A percentile compares a stretch with the other conserved stretches of the same genome.
phyloP scores from a whole-genome alignment of 1,140 invertebrate species.

The Musca vetustissima region DNA sequence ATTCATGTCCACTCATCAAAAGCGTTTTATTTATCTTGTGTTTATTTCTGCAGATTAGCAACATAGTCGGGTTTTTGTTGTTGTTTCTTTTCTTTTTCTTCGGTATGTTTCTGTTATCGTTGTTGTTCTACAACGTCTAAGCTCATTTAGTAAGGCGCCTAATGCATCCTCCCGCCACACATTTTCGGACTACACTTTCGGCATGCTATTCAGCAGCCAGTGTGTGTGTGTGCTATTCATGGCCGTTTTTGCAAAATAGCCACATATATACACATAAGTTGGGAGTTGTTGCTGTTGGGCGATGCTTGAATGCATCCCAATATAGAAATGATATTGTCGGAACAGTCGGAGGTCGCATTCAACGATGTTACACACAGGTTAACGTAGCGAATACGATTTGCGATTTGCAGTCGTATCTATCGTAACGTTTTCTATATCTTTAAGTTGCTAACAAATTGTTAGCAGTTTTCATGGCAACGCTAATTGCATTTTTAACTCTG shows the following conservation, averaged over 20 bases:
- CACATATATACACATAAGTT: background rate
- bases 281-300: background rate
- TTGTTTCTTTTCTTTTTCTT: background rate
- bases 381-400: background rate
- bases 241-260: background rate
- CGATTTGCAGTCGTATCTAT: too few relatives aligned
- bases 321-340: background rate
- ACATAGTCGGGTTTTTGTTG: background rate
- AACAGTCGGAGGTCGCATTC: background rate
- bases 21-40: too few relatives aligned
- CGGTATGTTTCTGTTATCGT: too few relatives aligned
- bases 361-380: background rate
- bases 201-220: too few relatives aligned
- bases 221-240: background rate
- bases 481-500: conserved; percentile 24
- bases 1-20: conserved; percentile 18
- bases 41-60: background rate
- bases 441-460: conserved; percentile 23
- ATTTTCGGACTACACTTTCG: too few relatives aligned
- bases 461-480: conserved; percentile 23
- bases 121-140: too few relatives aligned
- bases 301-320: background rate
- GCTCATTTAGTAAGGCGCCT: too few relatives aligned
- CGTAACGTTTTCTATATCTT: conserved; percentile 2
- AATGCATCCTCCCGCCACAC: too few relatives aligned